Base-by-base conservation (phyloP, 92 coral and sea anemone genomes). In the Palythoa caribaeorum region DNA sequence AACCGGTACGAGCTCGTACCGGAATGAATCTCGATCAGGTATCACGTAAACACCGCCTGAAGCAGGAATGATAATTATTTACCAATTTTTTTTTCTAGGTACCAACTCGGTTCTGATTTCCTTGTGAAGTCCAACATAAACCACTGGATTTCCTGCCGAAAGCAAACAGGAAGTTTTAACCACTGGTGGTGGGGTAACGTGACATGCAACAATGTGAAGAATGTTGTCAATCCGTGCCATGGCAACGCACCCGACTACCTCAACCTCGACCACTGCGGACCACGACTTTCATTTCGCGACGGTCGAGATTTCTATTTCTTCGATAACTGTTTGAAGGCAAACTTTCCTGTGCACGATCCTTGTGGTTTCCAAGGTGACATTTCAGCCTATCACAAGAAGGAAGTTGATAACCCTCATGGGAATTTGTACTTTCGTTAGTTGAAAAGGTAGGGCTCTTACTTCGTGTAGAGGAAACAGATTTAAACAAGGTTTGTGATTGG, bases 61-160 rank as follows among this genome's bases (percentile, higher is more conserved):
- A 35, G 6, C 6, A 4, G 16, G n/a, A 20, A 20, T 65, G 38
- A n/a, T 6, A 9, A 11, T 65, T 21, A 20, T 68, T 6, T 6
- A 13, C 38, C 7, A 12, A 55, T 11, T 19, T 54, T 78, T 11
- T 57, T 63, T 44, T 71, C 21, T 48, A 81, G 86, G 86, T 81
- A 81, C 60, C 47, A 65, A 1, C 74, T 81, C 16, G 86, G 86
- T 12, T 19, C 86, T 65, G 86, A 81, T 21, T 81, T 81, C 28
- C 86, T 81, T 14, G 76, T 81, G 36, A 81, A 81, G 40, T 81
- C 86, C 21, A 81, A 81, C 76, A 81, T 81, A 44, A 81, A 81
- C 63, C 86, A 81, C 19, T 81, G 86, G 86, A 66, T 81, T 66
- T 81, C 86, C 11, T 81, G 86, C 73, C 51, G 74, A 69, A 47